Base-by-base conservation (phyloP, 2,113 vertebrate genomes). In the Ictidomys tridecemlineatus region DNA sequence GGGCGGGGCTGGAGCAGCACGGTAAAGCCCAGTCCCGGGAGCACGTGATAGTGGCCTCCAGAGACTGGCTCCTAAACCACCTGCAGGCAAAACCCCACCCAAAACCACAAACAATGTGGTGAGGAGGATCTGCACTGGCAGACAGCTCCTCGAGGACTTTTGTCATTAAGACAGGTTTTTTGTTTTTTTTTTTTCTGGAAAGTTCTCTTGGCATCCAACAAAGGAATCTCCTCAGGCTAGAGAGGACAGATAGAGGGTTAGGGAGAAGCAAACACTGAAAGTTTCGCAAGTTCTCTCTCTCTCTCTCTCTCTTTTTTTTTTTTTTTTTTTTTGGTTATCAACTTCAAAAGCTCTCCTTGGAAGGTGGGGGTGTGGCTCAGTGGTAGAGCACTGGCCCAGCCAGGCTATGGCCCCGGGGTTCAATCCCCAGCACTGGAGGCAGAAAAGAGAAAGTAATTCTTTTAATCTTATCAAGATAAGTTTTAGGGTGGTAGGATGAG, bases 271-370 rank as follows among this genome's bases (percentile, higher is more conserved):
- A 22, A 82, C 8, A 34, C 20, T 37, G 37, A 24, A 16, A 11
- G 8, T 93, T 79, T 79, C 18, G 51, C 42, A 37, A 80, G 53
- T 45, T 79, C 37, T 80, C 37, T 9, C 45, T 6, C 39, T 39
- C 39, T 39, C 39, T 39, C 39, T n/a, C n/a, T n/a, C 39, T 39
- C 39, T 39, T 39, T 39, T 39, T 39, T 39, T 42, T 42, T 42
- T 9, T 45, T 45, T 45, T 45, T 45, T 13, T 45, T 91, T 89
- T 48, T 11, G 12, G 85, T n/a, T 20, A 70, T 65, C 37, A 37
- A 20, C 72, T 92, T 94, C 24, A 32, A 82, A 93, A 93, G 91
- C 70, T 78, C 61, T 26, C 72, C 56, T 89, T 77, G 22, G 56
- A 32, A 56, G 37, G 26, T 10, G 37, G 28, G 39, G 37, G 37